These are phyloP conservation scores for Echinops telfairi DNA, from an alignment of 2,113 vertebrate genomes.

Conservation along the genomic window DNA sequence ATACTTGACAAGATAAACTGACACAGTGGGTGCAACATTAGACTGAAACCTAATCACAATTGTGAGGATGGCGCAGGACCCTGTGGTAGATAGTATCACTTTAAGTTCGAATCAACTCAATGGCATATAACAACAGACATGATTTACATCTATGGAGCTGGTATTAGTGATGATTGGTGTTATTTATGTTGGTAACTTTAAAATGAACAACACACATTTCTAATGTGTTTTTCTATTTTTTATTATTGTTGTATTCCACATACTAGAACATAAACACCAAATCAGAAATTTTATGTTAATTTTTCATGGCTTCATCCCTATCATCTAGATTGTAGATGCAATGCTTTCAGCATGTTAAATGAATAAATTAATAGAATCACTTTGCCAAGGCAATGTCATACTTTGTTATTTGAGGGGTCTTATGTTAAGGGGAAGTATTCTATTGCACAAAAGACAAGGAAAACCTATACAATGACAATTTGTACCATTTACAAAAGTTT, in stretches of 20 bases:
- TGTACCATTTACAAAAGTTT: background rate
- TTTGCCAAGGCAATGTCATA: background rate
- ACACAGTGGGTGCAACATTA: too few relatives aligned
- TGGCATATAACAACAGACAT: too few relatives aligned
- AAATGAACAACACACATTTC: background rate
- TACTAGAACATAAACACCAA: background rate
- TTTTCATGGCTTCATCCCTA: background rate
- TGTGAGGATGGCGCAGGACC: too few relatives aligned
- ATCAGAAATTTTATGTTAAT: background rate
- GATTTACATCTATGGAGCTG: background rate
- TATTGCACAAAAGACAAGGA: background rate
- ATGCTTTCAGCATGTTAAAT: background rate
- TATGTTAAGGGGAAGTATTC: background rate
- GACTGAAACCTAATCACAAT: too few relatives aligned
- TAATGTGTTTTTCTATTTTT: background rate
- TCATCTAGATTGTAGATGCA: background rate
- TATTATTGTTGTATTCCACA: background rate
- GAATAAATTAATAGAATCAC: background rate
- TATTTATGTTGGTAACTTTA: background rate
- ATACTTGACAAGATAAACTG: too few relatives aligned
- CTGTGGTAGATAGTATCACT: too few relatives aligned
- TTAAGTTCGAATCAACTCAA: too few relatives aligned
- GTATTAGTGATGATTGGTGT: background rate
- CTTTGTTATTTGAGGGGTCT: background rate
- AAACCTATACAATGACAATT: too few relatives aligned